Percentiles rank a stretch among this genome's conserved stretches.
Conservation (phyloP, 2,113 vertebrate species). For the Varanus komodoensis region DNA sequence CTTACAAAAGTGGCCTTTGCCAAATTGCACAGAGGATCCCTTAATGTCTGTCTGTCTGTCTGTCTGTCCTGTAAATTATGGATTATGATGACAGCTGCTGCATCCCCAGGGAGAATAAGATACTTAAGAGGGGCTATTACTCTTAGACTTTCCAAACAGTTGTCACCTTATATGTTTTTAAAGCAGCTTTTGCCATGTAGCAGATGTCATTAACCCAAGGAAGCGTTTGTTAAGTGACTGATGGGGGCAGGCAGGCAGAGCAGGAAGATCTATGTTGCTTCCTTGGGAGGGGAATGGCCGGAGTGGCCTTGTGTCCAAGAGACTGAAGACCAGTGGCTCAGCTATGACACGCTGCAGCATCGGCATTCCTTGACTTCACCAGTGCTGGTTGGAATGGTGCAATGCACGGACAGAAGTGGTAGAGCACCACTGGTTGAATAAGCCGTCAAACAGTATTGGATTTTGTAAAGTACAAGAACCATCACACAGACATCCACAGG, state of each 20-base stretch:
- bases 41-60: background rate
- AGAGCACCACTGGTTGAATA: too few relatives aligned
- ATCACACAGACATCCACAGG: background rate
- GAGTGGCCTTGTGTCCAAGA: background rate
- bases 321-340: background rate
- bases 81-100: background rate
- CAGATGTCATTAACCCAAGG: background rate
- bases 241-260: background rate
- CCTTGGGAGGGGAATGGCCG: background rate
- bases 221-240: background rate
- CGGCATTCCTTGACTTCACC: too few relatives aligned
- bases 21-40: background rate
- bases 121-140: background rate
- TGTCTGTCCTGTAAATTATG: background rate
- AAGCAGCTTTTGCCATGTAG: background rate
- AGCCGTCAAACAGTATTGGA: background rate
- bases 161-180: background rate
- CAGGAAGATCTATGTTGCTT: background rate
- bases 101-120: background rate
- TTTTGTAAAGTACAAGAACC: background rate
- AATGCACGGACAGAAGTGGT: background rate
- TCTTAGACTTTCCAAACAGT: background rate
- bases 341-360: background rate
- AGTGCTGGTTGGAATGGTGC: background rate
- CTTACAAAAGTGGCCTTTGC: too few relatives aligned